Evolutionary conservation across 2,113 vertebrate genomes (phyloP).

Genomic region (Girardinichthys multiradiatus): DNA sequence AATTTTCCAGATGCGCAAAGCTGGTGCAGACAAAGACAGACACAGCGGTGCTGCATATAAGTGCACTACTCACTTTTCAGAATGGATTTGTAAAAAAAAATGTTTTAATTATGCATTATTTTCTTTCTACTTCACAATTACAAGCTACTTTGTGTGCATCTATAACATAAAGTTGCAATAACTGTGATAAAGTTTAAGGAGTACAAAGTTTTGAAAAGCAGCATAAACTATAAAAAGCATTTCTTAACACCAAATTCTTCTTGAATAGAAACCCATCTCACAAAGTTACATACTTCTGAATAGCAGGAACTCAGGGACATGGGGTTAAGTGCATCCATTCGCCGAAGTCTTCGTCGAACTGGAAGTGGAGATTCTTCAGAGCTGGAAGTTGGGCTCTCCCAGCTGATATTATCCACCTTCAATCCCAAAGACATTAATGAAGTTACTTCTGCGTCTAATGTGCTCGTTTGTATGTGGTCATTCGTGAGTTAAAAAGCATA

Average conservation of each 20-base stretch:
- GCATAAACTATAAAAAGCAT: not conserved
- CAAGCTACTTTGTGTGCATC: no score
- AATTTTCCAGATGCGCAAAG: no score
- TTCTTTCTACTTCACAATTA: no score
- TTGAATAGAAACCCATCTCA: not conserved
- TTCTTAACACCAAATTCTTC: not conserved
- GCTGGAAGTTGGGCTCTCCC: conserved; percentile 27
- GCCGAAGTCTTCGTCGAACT: conserved; percentile 51
- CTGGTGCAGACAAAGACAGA: no score
- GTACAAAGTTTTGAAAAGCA: not conserved
- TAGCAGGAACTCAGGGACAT: not conserved
- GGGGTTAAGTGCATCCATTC: conserved; percentile 68
- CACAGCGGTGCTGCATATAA: no score
- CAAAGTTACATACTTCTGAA: conserved; percentile 48
- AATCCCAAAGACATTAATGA: not conserved
- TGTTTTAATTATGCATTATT: no score
- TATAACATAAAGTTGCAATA: not conserved
- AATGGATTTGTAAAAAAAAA: no score
- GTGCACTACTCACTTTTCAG: no score
- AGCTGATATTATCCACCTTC: conserved; percentile 34
- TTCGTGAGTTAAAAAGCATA: conserved; percentile 13
- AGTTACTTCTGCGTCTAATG: not conserved
- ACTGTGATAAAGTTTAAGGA: not conserved
- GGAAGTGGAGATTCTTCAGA: conserved; percentile 3
- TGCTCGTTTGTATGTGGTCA: not conserved